Base-by-base conservation (phyloP, 1,140 invertebrate genomes). In the Pachyrhynchus sulphureomaculatus region DNA sequence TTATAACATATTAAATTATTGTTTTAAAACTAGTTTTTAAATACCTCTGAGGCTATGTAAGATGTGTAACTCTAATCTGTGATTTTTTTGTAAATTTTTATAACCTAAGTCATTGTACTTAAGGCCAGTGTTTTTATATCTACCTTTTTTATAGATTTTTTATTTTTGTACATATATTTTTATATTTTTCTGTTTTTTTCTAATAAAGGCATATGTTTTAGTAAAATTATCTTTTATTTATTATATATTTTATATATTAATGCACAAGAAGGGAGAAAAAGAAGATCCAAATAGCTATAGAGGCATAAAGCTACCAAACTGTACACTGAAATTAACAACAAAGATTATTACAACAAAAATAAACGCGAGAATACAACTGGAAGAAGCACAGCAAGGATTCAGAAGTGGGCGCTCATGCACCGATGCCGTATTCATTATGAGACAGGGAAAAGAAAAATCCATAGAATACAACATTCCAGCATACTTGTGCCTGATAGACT, bases 61-160 rank as follows among this genome's bases (percentile, higher is more conserved):
- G n/a, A 45, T n/a, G 10, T 23, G 18, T 47, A 17, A 15, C 23
- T 42, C 12, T 36, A 34, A 47, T 57, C 54, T 57, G 54, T 57
- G 54, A 57, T 57, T 41, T 47, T 24, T 4, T 47, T 55, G 24
- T 10, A 29, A 34, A 37, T n/a, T 36, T 47, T 10, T 47, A 5
- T 57, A 45, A 33, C 21, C 54, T 45, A 36, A 42, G 36, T 33
- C 36, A 23, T 23, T 23, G 18, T 15, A 23, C 47, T 47, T 44
- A 36, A 57, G 54, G 54, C 54, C 54, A 57, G 54, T 57, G 15
- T 55, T 42, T 20, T 42, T 44, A n/a, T 26, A 41, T 54, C 29
- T 13, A n/a, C 15, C 23, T 52, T 17, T 34, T 52, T 13, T 52
- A 13, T 51, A 33, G 4, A 44, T n/a, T 4, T 44, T 23, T 21